phyloP scores from a whole-genome alignment of 2,113 vertebrate genomes.

The Acanthisitta chloris region DNA sequence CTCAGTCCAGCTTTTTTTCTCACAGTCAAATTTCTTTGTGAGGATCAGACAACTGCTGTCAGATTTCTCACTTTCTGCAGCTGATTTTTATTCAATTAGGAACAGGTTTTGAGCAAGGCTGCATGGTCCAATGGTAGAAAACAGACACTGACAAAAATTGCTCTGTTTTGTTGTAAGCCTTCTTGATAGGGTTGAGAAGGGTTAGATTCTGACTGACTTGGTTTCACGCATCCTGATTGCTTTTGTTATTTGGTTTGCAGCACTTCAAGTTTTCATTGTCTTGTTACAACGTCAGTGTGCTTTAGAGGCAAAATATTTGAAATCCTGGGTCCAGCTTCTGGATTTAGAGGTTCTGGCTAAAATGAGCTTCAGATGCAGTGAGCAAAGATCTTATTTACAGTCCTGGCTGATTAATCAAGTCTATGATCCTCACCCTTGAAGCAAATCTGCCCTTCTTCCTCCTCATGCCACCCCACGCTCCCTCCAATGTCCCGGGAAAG shows the following conservation, averaged over 20 bases:
- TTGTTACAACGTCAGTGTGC: neutral
- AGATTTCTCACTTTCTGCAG: neutral
- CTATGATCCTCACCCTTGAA: neutral
- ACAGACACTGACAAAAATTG: neutral
- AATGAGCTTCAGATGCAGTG: neutral
- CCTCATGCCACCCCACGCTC: rapidly evolving
- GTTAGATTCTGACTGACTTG: neutral
- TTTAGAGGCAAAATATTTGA: neutral
- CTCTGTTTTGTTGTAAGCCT: neutral
- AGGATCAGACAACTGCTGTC: neutral
- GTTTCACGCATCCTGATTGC: neutral
- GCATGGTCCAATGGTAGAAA: neutral
- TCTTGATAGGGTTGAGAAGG: neutral
- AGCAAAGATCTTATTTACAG: neutral
- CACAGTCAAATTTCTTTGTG: neutral
- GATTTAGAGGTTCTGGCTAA: neutral
- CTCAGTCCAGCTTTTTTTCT: neutral
- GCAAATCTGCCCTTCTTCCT: neutral
- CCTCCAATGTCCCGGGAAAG: neutral
- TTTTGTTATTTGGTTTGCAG: neutral
- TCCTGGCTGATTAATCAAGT: neutral
- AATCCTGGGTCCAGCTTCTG: neutral
- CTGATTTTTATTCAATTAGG: neutral
- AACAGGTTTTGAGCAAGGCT: neutral
- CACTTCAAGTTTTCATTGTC: neutral